phyloP scores from a whole-genome alignment of 1,140 invertebrate genomes.

The Hylaeus anthracinus region DNA sequence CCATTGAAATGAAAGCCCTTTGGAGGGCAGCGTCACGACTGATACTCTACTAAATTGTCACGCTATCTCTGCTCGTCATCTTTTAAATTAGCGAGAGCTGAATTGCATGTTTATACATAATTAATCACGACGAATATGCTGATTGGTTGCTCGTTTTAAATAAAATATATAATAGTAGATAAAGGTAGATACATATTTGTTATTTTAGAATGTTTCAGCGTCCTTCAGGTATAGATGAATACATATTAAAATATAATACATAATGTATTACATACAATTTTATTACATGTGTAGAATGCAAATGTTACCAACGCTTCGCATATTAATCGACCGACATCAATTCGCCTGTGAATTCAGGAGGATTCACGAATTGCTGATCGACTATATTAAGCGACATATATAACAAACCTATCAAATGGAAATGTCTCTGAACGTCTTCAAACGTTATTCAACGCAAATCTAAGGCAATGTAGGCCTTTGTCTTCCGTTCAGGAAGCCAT shows the following conservation, averaged over 20 bases:
- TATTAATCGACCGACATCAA: not conserved
- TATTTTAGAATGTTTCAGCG: too few relatives aligned
- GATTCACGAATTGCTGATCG: not conserved
- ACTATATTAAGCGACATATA: slow-evolving; percentile 2
- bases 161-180: too few relatives aligned
- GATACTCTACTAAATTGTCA: too few relatives aligned
- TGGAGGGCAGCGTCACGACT: too few relatives aligned
- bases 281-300: not conserved
- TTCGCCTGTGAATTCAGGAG: not conserved
- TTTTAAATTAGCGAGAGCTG: not conserved
- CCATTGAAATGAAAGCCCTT: too few relatives aligned
- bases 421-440: slow-evolving; percentile 30
- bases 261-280: too few relatives aligned
- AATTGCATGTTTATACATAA: not conserved
- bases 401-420: slow-evolving; percentile 21
- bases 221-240: too few relatives aligned
- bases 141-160: too few relatives aligned
- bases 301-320: not conserved
- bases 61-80: too few relatives aligned
- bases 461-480: slow-evolving; percentile 53
- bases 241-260: too few relatives aligned
- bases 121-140: too few relatives aligned
- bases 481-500: slow-evolving; percentile 49
- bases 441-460: slow-evolving; percentile 49
- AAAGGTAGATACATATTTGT: too few relatives aligned